Evolutionary conservation across 1,140 invertebrate genomes (phyloP).

Genomic region (Sinonovacula constricta): DNA sequence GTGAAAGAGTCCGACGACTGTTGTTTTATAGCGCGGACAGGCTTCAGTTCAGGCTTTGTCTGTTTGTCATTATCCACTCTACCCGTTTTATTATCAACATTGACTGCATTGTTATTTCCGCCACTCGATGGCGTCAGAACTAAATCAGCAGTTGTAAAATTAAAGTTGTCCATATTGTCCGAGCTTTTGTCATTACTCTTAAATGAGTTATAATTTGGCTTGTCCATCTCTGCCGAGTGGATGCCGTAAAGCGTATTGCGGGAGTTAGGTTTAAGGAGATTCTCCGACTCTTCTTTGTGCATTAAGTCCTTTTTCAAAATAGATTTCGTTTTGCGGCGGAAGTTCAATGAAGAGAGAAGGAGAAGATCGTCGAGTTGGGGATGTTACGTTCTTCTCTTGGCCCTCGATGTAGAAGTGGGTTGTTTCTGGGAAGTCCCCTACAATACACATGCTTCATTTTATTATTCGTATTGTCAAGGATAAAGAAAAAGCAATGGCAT

Average conservation of each 20-base stretch:
- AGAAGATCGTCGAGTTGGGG: slow-evolving; percentile 56
- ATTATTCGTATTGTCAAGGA: too few species aligned
- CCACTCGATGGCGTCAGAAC: background rate
- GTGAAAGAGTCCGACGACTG: slow-evolving; percentile 50
- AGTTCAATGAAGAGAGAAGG: slow-evolving; percentile 58
- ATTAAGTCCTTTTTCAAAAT: slow-evolving; percentile 87
- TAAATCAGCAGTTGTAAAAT: slow-evolving; percentile 33
- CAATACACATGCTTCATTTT: too few species aligned
- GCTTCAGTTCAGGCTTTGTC: slow-evolving; percentile 7
- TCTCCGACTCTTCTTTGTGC: slow-evolving; percentile 86
- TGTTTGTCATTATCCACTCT: slow-evolving; percentile 36
- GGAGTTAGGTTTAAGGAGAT: slow-evolving; percentile 78
- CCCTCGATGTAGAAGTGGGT: slow-evolving; percentile 18
- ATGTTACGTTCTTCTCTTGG: slow-evolving; percentile 26
- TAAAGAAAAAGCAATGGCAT: too few species aligned
- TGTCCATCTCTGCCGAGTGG: slow-evolving; percentile 19
- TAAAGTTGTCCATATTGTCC: slow-evolving; percentile 33
- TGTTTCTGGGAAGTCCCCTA: slow-evolving; percentile 20
- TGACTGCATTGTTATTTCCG: slow-evolving; percentile 29
- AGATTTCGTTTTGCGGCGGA: slow-evolving; percentile 81
- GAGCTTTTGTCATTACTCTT: too few species aligned
- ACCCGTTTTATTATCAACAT: slow-evolving; percentile 39
- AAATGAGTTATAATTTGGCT: slow-evolving; percentile 21
- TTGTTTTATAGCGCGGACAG: slow-evolving; percentile 41
- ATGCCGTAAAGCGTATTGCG: slow-evolving; percentile 23